Evolutionary conservation across 2,113 vertebrate species (phyloP).

Genomic region (Irena cyanogastra): DNA sequence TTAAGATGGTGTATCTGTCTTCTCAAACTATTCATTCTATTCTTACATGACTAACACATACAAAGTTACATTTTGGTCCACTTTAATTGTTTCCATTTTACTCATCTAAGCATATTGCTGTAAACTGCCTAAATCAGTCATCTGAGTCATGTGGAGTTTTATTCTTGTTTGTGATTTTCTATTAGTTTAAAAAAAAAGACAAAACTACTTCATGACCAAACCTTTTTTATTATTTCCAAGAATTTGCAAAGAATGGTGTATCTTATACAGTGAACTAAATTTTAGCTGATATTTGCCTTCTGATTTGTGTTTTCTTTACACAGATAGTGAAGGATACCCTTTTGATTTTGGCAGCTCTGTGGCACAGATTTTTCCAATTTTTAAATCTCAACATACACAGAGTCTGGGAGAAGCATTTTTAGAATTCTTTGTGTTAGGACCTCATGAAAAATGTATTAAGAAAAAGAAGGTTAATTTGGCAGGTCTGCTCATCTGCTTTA

Average conservation of each 20-base stretch:
- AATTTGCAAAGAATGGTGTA: not conserved
- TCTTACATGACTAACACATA: not conserved
- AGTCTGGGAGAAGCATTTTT: not conserved
- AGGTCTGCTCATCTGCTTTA: not conserved
- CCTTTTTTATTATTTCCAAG: not conserved
- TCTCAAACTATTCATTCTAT: not conserved
- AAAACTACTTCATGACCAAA: not conserved
- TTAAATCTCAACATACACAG: not conserved
- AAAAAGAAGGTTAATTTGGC: not conserved
- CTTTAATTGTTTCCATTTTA: not conserved
- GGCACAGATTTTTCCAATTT: not conserved
- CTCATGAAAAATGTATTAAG: not conserved
- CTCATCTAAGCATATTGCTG: not conserved
- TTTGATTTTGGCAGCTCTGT: not conserved
- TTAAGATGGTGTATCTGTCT: not conserved
- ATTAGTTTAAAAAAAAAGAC: not conserved
- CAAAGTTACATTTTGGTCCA: not conserved
- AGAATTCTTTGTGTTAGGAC: not conserved
- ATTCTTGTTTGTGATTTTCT: not conserved
- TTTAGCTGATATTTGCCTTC: not conserved
- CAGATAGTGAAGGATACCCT: not conserved
- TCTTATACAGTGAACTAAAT: not conserved
- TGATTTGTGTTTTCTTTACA: not conserved
- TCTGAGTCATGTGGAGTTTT: not conserved
- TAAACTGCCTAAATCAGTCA: not conserved